Percentiles rank a stretch among this genome's conserved stretches.
phyloP scores from a whole-genome alignment of 2,888 invertebrate species.

The Drosophila crucigera region DNA sequence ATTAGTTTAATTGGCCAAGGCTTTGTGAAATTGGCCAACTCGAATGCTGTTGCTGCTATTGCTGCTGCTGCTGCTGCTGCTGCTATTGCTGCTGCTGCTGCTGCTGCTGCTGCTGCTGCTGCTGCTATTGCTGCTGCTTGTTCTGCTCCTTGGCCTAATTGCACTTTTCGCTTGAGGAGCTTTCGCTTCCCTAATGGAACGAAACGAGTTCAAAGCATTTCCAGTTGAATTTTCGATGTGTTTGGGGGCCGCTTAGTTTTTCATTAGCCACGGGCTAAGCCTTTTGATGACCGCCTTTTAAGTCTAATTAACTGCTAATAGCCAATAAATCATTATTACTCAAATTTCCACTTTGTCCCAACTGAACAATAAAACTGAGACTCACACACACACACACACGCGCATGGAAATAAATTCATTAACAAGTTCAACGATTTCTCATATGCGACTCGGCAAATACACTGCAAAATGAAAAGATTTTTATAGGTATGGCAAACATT shows the following conservation, averaged over 20 bases:
- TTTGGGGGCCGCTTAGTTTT: slow-evolving; percentile 66
- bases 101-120: slow-evolving; percentile 10
- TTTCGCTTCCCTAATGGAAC: slow-evolving; percentile 66
- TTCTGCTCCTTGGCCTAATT: slow-evolving; percentile 60
- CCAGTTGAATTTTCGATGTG: slow-evolving; percentile 5
- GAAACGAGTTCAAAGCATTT: slow-evolving; percentile 76
- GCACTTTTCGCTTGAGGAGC: slow-evolving; percentile 72
- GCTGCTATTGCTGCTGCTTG: slow-evolving; percentile 7
- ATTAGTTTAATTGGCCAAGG: slow-evolving; percentile 67
- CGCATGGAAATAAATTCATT: slow-evolving; percentile 65
- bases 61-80: slow-evolving; percentile 4
- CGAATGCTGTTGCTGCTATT: slow-evolving; percentile 28
- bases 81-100: slow-evolving; percentile 2
- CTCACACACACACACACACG: slow-evolving; percentile 12
- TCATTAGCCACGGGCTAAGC: slow-evolving; percentile 76
- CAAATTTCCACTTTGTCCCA: slow-evolving; percentile 63
- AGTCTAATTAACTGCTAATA: slow-evolving; percentile 82
- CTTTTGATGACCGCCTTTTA: slow-evolving; percentile 75
- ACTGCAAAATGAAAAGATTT: slow-evolving; percentile 4
- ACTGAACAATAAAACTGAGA: slow-evolving; percentile 54
- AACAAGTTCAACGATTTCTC: slow-evolving; percentile 16
- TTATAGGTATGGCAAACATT: background rate
- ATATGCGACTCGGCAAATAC: slow-evolving; percentile 34
- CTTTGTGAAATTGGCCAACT: slow-evolving; percentile 59
- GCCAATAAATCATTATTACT: slow-evolving; percentile 81